Evolutionary conservation across 2,888 invertebrate species (phyloP).

Genomic region (Catocala sponsa): DNA sequence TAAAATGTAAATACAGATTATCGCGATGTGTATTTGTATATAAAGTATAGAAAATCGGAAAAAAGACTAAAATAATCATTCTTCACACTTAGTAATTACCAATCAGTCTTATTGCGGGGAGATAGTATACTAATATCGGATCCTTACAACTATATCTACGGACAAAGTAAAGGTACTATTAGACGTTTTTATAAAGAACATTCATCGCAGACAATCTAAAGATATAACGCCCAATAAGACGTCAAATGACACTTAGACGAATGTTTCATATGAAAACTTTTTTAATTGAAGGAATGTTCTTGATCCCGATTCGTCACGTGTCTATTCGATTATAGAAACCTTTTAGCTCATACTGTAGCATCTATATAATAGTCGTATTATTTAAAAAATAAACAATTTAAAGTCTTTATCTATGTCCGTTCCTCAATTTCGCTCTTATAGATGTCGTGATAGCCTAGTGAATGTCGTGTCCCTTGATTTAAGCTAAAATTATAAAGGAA

Average conservation of each 20-base stretch:
- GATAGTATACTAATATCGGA: constrained; percentile 45
- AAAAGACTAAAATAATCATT: constrained; percentile 67
- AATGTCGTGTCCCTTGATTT: constrained; percentile 82
- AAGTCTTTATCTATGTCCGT: constrained; percentile 85
- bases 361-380: constrained; percentile 72
- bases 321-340: constrained; percentile 54
- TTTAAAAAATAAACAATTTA: constrained; percentile 74
- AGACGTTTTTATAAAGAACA: constrained; percentile 21
- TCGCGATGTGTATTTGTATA: constrained; percentile 73
- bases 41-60: constrained; percentile 69
- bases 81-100: constrained; percentile 51
- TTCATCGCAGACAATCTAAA: constrained; percentile 34
- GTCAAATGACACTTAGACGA: constrained; percentile 38
- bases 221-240: constrained; percentile 50
- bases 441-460: constrained; percentile 86
- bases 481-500: constrained; percentile 61
- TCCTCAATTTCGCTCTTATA: constrained; percentile 87
- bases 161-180: constrained; percentile 21
- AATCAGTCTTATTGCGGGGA: constrained; percentile 58
- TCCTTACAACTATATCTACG: constrained; percentile 26
- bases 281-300: constrained; percentile 40
- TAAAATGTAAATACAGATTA: constrained; percentile 59
- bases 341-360: constrained; percentile 69
- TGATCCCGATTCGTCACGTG: constrained; percentile 49
- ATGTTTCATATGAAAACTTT: constrained; percentile 43